Evolutionary conservation across 2,888 invertebrate genomes (phyloP).

Genomic region (Rhagonycha lutea): DNA sequence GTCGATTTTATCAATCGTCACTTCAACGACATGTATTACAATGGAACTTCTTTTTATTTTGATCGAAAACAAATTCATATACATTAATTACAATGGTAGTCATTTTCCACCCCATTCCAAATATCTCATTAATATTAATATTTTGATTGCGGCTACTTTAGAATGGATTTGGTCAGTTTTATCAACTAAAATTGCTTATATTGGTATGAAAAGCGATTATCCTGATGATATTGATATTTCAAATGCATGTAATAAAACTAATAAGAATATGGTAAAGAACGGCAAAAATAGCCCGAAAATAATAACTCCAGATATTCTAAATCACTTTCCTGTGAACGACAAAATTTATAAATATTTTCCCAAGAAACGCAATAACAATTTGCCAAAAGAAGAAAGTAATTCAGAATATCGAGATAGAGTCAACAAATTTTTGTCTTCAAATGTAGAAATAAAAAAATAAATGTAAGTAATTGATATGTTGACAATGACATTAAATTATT

Average conservation of each 20-base stretch:
- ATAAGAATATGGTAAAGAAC: slow-evolving; percentile 62
- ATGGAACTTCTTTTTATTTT: slow-evolving; percentile 33
- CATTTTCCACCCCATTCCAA: slow-evolving; percentile 36
- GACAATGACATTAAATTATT: background rate
- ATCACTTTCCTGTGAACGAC: slow-evolving; percentile 58
- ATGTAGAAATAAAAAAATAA: slow-evolving; percentile 4
- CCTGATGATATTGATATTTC: slow-evolving; percentile 59
- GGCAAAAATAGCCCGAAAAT: slow-evolving; percentile 59
- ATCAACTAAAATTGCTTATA: slow-evolving; percentile 63
- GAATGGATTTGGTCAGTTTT: slow-evolving; percentile 66
- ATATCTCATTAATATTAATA: slow-evolving; percentile 61
- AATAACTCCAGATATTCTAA: slow-evolving; percentile 60
- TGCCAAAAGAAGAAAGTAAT: slow-evolving; percentile 53
- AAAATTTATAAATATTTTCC: slow-evolving; percentile 61
- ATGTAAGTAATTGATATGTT: background rate
- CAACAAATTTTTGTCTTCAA: slow-evolving; percentile 50
- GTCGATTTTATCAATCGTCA: slow-evolving; percentile 57
- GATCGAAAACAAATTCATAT: slow-evolving; percentile 15
- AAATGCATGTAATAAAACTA: slow-evolving; percentile 57
- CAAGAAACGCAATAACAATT: slow-evolving; percentile 42
- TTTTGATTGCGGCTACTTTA: slow-evolving; percentile 62
- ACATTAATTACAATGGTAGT: slow-evolving; percentile 18
- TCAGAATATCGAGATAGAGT: slow-evolving; percentile 56
- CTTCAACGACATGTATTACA: slow-evolving; percentile 53
- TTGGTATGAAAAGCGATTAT: slow-evolving; percentile 65